phyloP scores from a whole-genome alignment of 2,113 vertebrate species.

The Megaptera novaeangliae region DNA sequence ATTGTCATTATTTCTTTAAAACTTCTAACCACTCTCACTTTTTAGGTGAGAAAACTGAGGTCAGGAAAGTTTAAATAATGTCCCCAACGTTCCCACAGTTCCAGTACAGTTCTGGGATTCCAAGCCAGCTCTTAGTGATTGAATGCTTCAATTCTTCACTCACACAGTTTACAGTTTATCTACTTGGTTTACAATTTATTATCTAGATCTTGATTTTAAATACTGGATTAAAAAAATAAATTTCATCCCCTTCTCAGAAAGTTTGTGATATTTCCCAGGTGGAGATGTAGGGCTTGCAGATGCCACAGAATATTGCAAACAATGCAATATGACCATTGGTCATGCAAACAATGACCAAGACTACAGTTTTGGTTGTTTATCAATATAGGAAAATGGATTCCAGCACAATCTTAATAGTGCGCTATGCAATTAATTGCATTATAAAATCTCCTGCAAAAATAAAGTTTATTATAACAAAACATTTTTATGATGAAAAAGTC shows the following conservation, averaged over 20 bases:
- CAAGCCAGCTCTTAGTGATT: not conserved
- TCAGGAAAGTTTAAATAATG: not conserved
- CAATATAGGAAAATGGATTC: not conserved
- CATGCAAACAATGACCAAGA: not conserved
- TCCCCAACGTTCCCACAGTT: not conserved
- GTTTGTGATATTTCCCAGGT: not conserved
- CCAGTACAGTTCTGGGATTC: not conserved
- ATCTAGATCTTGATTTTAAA: slow-evolving; percentile 3
- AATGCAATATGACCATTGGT: too few species aligned
- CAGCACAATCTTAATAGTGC: not conserved
- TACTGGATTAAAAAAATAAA: not conserved
- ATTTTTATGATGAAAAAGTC: not conserved
- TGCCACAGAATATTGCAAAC: not conserved
- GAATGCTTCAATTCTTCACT: not conserved
- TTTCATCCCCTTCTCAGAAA: not conserved
- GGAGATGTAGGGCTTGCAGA: not conserved
- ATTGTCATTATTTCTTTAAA: not conserved
- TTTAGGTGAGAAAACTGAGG: not conserved
- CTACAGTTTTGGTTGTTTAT: not conserved
- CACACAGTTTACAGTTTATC: not conserved
- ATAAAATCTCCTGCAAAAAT: not conserved
- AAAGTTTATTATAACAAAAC: not conserved
- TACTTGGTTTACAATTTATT: not conserved
- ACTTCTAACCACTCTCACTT: not conserved
- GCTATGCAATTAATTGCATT: not conserved